Evolutionary conservation across 2,888 invertebrate genomes (phyloP), one percentile per base, ranked within the genome.

Genomic region (Mythimna albipuncta): DNA sequence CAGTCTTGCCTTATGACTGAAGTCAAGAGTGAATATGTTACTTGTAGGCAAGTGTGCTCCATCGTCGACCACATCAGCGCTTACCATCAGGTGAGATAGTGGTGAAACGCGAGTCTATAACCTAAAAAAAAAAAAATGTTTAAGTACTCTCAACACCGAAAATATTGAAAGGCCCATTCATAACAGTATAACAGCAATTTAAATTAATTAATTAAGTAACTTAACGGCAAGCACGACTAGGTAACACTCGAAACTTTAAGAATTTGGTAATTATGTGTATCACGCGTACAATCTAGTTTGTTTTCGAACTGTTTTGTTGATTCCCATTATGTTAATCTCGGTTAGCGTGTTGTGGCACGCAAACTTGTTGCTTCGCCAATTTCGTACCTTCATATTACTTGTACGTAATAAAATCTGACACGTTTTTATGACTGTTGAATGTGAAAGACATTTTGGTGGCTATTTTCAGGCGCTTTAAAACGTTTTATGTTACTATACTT

Each of bases 361-460:
- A 64, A 96, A 96, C 96, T 93, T 96, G 96, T 96, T 96, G 96
- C 93, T 91, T 86, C 78, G 81, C 82, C 69, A 85, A 81, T 84
- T 87, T 86, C 74, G 64, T 72, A 64, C 77, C 78, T 85, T 77
- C 83, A 81, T 83, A 85, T 79, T 74, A 77, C 74, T 64, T 64
- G 66, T 62, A 62, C 69, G 70, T 81, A 77, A 85, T 83, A 78
- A 78, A 83, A 77, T 61, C 19, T 73, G 81, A 78, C 67, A 71
- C 64, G 54, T 70, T 75, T 77, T 68, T 72, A 76, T 66, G 62
- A 35, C 52, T 44, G 54, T 61, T 67, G 38, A 6, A 35, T 64
- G 54, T 58, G 32, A 16, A 70, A 52, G 26, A 10, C 16, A 32
- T 55, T 58, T 54, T 21, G 11, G 52, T 38, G 5, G 59, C 38